Evolutionary conservation across 2,888 invertebrate species (phyloP), one percentile per base, ranked within the genome.

Genomic region (Nematopogon swammerdamellus): DNA sequence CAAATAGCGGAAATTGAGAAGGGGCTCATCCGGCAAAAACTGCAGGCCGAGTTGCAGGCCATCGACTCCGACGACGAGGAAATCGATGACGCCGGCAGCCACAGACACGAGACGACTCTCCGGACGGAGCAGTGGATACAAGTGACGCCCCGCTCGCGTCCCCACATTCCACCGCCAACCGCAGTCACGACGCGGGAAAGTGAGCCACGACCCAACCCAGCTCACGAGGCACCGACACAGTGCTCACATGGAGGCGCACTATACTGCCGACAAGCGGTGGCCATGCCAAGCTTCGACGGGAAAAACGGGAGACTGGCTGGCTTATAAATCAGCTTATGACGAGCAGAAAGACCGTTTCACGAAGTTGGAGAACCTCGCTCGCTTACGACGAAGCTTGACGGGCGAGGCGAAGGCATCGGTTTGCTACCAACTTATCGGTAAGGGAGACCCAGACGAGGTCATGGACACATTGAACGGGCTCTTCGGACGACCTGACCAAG

Each of bases 101-200:
- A 8, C 4, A 25, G 25, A 25, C 11, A 36, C 8, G 11, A 14
- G 14, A 8, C 36, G 36, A 14, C 36, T 3, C 36, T 3, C 11
- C 36, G 36, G 11, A 36, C 36, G 6, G 36, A 36, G 14, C 3
- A 36, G 3, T 36, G 36, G 36, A 14, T 36, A 14, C 54, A 3
- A 36, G 36, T 3, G 3, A 8, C 11, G 3, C 3, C n/a, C 11
- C 36, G 45, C 18, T 50, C 49, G 25, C 45, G 47, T 8, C 44
- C 48, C 25, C 50, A 42, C 16, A 50, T 47, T 11, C 19, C 47
- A 18, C 46, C 46, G 45, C 48, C 48, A 6, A 11, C 36, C 36
- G 45, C 45, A n/a, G 45, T 48, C 18, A 29, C 48, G 11, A 29
- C 47, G 30, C n/a, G 16, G 44, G 19, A 44, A 17, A 3, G 14